These are phyloP conservation scores for Mormyrus proboscirostris DNA, from an alignment of 2,797 vertebrate genomes.

Conservation along the genomic window DNA sequence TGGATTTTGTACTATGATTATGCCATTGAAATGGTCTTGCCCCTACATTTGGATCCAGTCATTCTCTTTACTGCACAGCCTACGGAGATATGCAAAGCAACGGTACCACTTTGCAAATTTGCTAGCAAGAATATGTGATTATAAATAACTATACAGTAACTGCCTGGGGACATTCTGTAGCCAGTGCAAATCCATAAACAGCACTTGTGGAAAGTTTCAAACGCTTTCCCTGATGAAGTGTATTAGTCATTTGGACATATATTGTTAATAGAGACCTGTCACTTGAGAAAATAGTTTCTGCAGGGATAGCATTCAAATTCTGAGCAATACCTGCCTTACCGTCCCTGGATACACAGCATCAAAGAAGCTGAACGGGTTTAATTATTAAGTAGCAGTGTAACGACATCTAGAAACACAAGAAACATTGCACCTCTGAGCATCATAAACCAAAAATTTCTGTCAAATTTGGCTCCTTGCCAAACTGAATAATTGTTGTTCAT, in stretches of 20 bases:
- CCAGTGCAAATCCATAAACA: neutral
- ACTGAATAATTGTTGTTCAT: slow-evolving; percentile 1
- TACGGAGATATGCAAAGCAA: neutral
- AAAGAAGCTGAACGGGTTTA: neutral
- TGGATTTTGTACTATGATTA: neutral
- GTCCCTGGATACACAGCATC: neutral
- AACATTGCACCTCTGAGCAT: neutral
- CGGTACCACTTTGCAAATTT: neutral
- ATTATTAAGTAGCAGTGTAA: neutral
- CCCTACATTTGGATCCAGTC: neutral
- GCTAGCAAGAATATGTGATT: neutral
- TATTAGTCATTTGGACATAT: neutral
- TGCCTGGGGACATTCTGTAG: neutral
- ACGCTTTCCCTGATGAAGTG: neutral
- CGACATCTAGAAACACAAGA: neutral
- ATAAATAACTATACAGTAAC: slow-evolving; percentile 1
- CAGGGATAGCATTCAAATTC: neutral
- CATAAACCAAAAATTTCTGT: neutral
- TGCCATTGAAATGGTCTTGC: neutral
- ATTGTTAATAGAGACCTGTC: slow-evolving; percentile 2
- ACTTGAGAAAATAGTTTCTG: neutral
- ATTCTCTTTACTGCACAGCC: neutral
- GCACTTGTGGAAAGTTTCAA: slow-evolving; percentile 10
- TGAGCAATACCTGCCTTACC: neutral
- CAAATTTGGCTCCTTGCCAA: neutral